Evolutionary conservation across 2,113 vertebrate species (phyloP).

Genomic region (Platichthys flesus): DNA sequence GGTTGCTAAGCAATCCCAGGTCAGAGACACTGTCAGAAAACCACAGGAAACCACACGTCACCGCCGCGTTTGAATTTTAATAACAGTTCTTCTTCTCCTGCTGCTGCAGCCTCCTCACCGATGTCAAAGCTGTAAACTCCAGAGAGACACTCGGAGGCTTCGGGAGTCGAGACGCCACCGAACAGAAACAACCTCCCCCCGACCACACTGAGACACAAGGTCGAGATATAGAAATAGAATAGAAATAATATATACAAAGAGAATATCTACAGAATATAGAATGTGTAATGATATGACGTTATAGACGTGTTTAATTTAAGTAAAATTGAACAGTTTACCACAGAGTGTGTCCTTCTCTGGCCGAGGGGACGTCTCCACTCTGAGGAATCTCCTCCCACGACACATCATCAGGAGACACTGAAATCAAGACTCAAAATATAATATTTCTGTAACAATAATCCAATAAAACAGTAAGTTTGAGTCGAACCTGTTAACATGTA

Average conservation of each 20-base stretch:
- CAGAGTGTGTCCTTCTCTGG: conserved; percentile 78
- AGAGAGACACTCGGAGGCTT: conserved; percentile 73
- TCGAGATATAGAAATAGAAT: background rate
- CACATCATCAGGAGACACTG: conserved; percentile 69
- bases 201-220: conserved; percentile 62
- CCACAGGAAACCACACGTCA: background rate
- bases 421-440: background rate
- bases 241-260: too few relatives aligned
- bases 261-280: too few relatives aligned
- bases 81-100: rapidly evolving
- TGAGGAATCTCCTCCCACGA: conserved; percentile 83
- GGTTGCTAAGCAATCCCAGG: conserved; percentile 68
- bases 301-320: too few relatives aligned
- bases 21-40: conserved; percentile 72
- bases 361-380: conserved; percentile 69
- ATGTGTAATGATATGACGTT: too few relatives aligned
- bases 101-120: conserved; percentile 56
- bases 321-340: conserved; percentile 64
- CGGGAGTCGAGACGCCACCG: conserved; percentile 66
- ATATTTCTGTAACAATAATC: background rate
- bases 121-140: conserved; percentile 80
- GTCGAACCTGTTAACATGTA: conserved; percentile 84
- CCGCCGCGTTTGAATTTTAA: background rate
- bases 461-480: too few relatives aligned
- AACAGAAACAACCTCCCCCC: conserved; percentile 83